Base-by-base conservation (phyloP, 2,797 vertebrate species). In the Spea hammondii region DNA sequence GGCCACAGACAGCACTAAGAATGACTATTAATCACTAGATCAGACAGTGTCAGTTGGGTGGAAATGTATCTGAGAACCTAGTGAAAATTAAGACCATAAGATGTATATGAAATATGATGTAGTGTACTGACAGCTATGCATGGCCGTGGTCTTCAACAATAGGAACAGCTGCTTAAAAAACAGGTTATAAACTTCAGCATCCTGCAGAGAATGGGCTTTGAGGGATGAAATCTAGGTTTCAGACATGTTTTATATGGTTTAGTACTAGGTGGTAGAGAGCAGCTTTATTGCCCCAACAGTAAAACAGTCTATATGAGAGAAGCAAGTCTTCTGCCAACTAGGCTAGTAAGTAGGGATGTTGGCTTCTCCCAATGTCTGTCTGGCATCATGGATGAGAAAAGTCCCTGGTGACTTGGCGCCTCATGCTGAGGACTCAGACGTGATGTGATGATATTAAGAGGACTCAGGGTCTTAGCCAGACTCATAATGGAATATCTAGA, bases 401-500 rank as follows among this genome's bases (percentile, higher is more conserved):
- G 44, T 17, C 70, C 75, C 50, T 45, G 44, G 50, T 68, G 79
- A 73, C 66, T 68, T 77, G 79, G 74, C 74, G 73, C 74, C 74
- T 65, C 74, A 49, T 70, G 13, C 49, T 81, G 62, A 71, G 78
- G 14, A 57, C 32, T 9, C 57, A 77, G 75, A 77, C 75, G 57
- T 82, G 66, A 76, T 78, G 71, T 60, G 69, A 78, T 78, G 46
- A 71, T 11, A 77, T 74, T 70, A 46, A 57, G 70, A 65, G 79
- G 62, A n/a, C 59, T 83, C 86, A 89, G 90, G 90, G 86, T 77
- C 69, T 5, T 73, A 67, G 89, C 88, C 88, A 91, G 85, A 82
- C 87, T 89, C 88, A 86, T 88, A 84, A 89, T 89, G 86, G 87
- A 90, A 91, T 91, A 85, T 80, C 77, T 80, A 85, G 86, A 88